A percentile compares a stretch with the other conserved stretches of the same genome.
Evolutionary conservation across 1,140 invertebrate genomes (phyloP).

Genomic region (Glomeris maerens): DNA sequence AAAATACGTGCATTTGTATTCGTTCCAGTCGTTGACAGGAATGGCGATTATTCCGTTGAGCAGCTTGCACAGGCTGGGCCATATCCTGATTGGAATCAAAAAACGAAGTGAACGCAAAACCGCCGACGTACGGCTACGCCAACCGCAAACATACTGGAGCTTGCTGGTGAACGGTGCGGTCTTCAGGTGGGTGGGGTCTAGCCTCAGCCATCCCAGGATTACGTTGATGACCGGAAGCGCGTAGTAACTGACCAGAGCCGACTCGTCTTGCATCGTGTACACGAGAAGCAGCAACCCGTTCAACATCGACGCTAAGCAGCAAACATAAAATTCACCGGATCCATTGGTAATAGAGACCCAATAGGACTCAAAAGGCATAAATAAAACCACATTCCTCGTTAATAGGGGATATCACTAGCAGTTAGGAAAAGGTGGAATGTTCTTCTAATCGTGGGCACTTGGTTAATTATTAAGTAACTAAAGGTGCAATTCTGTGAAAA

Average conservation of each 20-base stretch:
- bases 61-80: slow-evolving; percentile 58
- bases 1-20: slow-evolving; percentile 26
- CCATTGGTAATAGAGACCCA: no score
- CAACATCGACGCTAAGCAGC: slow-evolving; percentile 34
- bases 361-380: no score
- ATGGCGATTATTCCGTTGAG: slow-evolving; percentile 55
- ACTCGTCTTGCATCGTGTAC: slow-evolving; percentile 44
- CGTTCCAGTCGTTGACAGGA: no score
- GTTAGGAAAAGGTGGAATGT: no score
- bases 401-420: no score
- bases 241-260: slow-evolving; percentile 46
- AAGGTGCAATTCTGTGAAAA: no score
- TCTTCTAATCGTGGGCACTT: no score
- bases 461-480: no score
- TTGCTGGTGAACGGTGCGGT: slow-evolving; percentile 44
- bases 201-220: slow-evolving; percentile 51
- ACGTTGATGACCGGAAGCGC: slow-evolving; percentile 60
- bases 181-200: slow-evolving; percentile 41
- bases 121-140: neutral
- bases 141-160: slow-evolving; percentile 36
- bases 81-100: slow-evolving; percentile 33
- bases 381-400: no score
- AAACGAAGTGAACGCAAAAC: neutral
- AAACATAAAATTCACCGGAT: no score
- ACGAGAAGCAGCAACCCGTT: slow-evolving; percentile 55